These are phyloP conservation scores for Bubo scandiacus DNA, from an alignment of 2,113 vertebrate genomes.

Conservation along the genomic window DNA sequence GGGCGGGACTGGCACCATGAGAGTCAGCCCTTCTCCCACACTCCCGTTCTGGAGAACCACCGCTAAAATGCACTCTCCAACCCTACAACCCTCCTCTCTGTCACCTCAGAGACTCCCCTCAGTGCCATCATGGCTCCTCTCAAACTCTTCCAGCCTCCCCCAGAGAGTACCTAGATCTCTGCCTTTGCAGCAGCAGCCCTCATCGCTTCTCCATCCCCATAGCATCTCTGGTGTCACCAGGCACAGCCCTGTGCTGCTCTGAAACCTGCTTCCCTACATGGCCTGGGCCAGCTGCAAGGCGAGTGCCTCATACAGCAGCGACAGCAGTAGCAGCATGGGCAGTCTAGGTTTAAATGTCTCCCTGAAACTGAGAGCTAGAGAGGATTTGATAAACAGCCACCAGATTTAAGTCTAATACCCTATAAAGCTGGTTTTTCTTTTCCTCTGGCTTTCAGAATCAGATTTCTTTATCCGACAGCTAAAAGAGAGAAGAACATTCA, in stretches of 20 bases:
- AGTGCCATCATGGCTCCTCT: not conserved
- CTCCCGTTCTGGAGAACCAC: not conserved
- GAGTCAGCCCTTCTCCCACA: not conserved
- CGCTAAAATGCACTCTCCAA: not conserved
- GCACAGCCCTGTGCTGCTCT: not conserved
- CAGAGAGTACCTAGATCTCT: not conserved
- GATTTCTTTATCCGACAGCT: not conserved
- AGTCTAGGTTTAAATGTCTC: not conserved
- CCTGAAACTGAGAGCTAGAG: not conserved
- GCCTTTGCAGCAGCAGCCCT: not conserved
- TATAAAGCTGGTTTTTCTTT: not conserved
- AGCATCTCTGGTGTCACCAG: not conserved
- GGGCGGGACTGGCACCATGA: too few relatives aligned
- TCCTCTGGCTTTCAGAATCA: not conserved
- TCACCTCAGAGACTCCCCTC: not conserved
- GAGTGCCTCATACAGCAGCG: not conserved
- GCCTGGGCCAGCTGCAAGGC: not conserved
- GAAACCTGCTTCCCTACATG: not conserved
- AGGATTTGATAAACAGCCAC: not conserved
- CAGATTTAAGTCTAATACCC: not conserved
- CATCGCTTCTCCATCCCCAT: fast-evolving
- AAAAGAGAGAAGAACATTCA: not conserved
- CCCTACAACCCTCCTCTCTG: not conserved
- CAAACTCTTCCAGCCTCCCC: not conserved
- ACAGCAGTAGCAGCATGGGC: not conserved